Evolutionary conservation across 2,797 vertebrate genomes (phyloP).

Genomic region (Orientallactaga sibirica): DNA sequence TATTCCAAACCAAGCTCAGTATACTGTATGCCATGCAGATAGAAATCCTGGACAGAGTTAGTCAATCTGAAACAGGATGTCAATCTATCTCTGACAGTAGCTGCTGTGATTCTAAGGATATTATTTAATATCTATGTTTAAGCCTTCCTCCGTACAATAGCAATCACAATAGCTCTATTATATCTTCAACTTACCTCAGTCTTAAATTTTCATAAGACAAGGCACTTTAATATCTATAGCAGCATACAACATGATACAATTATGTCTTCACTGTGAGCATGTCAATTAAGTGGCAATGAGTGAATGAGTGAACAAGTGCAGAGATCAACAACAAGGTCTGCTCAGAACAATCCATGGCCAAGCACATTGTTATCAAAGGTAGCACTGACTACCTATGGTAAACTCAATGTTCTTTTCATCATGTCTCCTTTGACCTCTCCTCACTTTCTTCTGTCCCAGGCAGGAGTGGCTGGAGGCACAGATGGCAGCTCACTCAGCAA

Average conservation of each 20-base stretch:
- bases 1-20: background rate
- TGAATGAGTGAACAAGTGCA: background rate
- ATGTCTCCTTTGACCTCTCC: background rate
- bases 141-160: background rate
- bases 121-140: constrained; percentile 2
- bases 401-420: background rate
- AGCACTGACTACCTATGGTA: background rate
- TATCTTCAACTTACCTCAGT: background rate
- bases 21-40: background rate
- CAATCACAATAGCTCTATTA: background rate
- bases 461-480: background rate
- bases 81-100: background rate
- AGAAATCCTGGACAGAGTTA: background rate
- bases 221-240: background rate
- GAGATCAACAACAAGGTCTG: background rate
- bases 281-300: background rate
- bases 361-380: background rate
- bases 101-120: background rate
- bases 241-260: background rate
- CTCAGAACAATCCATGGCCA: background rate
- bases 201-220: constrained; percentile 41
- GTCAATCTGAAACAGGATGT: background rate
- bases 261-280: background rate
- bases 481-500: background rate
- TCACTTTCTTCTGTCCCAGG: background rate